A percentile compares a stretch with the other conserved stretches of the same genome.
Conservation (phyloP, 2,888 invertebrate species). For the Phaedon cochleariae region DNA sequence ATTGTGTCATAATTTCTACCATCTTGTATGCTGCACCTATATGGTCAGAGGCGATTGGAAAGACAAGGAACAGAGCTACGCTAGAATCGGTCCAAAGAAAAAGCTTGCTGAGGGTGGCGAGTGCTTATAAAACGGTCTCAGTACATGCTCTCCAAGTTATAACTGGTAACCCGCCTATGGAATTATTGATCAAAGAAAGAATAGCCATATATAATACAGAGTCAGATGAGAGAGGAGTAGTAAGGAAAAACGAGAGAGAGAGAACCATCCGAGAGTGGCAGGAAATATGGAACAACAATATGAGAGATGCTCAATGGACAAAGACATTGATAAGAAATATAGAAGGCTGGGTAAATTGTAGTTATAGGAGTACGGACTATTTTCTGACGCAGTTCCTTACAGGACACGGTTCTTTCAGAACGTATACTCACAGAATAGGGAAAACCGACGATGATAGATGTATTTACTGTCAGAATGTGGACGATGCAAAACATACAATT, state of each 20-base stretch:
- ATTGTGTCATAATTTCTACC: conserved; percentile 14
- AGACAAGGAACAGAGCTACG: neutral
- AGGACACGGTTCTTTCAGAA: no score
- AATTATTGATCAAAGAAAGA: neutral
- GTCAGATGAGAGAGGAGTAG: neutral
- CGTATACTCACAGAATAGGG: no score
- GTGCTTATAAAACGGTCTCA: neutral
- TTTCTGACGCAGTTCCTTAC: no score
- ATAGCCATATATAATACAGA: neutral
- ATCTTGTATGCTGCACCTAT: conserved; percentile 26
- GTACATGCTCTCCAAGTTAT: neutral
- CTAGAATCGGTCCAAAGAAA: neutral
- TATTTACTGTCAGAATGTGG: no score
- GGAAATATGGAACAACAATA: neutral
- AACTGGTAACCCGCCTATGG: conserved; percentile 1
- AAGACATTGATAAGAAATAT: neutral
- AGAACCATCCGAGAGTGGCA: neutral
- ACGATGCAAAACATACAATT: no score
- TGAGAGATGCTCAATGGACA: neutral
- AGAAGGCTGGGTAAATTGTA: no score
- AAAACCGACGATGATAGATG: no score
- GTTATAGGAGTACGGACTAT: no score
- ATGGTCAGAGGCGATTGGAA: conserved; percentile 14
- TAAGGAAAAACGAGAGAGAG: neutral
- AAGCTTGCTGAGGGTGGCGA: conserved; percentile 5